A percentile compares a stretch with the other conserved stretches of the same genome.
Conservation (phyloP, 2,888 invertebrate species). For the Anoplius nigerrimus region DNA sequence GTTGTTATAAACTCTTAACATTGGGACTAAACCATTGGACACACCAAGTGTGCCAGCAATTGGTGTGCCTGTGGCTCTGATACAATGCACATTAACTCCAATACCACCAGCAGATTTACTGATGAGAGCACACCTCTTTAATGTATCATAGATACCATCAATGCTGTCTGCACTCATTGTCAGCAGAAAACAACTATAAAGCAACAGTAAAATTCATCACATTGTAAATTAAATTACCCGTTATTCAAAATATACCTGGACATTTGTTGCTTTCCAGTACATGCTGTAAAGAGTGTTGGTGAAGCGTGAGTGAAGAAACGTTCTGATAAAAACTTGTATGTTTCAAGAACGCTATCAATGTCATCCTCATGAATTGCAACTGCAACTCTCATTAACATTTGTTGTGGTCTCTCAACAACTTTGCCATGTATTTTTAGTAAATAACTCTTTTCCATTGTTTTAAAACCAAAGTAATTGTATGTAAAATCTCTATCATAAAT, state of each 20-base stretch:
- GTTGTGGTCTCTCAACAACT: constrained; percentile 97
- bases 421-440: constrained; percentile 92
- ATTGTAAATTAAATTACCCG: not conserved
- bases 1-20: constrained; percentile 96
- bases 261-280: constrained; percentile 92
- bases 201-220: constrained; percentile 19
- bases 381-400: constrained; percentile 98
- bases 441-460: constrained; percentile 97
- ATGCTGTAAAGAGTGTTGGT: constrained; percentile 97
- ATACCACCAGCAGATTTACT: constrained; percentile 99
- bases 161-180: constrained; percentile 97
- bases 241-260: constrained; percentile 79
- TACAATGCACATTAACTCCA: constrained; percentile 96
- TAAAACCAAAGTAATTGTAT: constrained; percentile 99
- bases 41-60: constrained; percentile 96
- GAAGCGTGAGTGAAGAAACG: constrained; percentile 98
- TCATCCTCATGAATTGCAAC: constrained; percentile 97
- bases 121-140: constrained; percentile 94
- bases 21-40: constrained; percentile 97
- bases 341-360: constrained; percentile 93
- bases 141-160: constrained; percentile 94
- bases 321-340: constrained; percentile 96
- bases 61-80: constrained; percentile 92
- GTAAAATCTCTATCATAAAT: constrained; percentile 97
- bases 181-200: constrained; percentile 90